Base-by-base conservation (phyloP, 2,797 vertebrate genomes). In the Odontamblyopus rebecca region DNA sequence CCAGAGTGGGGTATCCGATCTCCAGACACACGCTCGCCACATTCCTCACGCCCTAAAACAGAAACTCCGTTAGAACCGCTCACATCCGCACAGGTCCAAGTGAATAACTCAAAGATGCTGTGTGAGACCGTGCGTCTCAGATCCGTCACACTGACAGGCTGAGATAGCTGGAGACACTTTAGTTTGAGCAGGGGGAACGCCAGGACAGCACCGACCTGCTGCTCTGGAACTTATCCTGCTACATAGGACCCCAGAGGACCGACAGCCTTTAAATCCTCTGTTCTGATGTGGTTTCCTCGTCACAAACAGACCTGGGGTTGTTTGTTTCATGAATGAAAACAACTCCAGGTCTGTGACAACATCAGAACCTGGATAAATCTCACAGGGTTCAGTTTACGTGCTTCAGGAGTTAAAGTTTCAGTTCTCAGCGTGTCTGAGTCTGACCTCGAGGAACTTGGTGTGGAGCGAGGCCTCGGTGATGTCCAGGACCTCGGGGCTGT, bases 401-500 rank as follows among this genome's bases (percentile, higher is more conserved):
- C 2, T 32, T 32, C 32, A 32, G 32, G 29, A 30, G 29, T 30
- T 30, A 30, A 30, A 30, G 29, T 4, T 2, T 30, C 30, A 32
- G 30, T 32, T 35, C 35, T 35, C 5, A 2, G 29, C 5, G 35
- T 35, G 7, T 16, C 12, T 48, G 13, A 13, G 48, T 54, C 23
- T 27, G 11, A 98, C 98, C 94, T 99, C 97, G 87, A 99, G 85
- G 91, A 99, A 99, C 27, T 95, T 95, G 69, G 91, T 78, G 67
- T 97, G 97, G 88, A 99, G 92, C 38, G 96, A 92, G 19, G 96
- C 96, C 92, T 99, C 97, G 0, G 97, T 99, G 92, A 99, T 99
- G 93, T 99, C 98, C 5, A 99, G 95, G 84, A 99, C 98, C 87
- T 99, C 98, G 0, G 98, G 98, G 69, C 95, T 98, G 92, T 99